phyloP scores from a whole-genome alignment of 2,113 vertebrate species.

The Antechinus stuartii region DNA sequence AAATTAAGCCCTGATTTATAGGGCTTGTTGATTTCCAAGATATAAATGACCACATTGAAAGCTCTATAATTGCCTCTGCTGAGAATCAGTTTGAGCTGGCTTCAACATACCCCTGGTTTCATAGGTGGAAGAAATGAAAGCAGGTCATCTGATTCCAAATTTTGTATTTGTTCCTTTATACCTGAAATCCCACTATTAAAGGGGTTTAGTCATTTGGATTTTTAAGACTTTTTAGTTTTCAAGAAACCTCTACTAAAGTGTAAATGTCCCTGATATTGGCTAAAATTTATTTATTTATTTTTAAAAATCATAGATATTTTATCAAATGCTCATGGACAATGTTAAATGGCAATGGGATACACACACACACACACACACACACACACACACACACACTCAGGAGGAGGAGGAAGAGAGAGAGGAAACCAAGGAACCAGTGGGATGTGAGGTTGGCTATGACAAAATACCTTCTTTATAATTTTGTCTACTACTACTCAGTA shows the following conservation, averaged over 20 bases:
- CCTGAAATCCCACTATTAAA: background rate
- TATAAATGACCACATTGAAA: background rate
- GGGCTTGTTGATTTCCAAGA: background rate
- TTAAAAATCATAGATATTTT: background rate
- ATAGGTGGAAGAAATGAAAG: background rate
- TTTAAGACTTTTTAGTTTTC: background rate
- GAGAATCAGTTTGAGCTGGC: background rate
- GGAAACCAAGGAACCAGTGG: background rate
- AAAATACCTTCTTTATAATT: background rate
- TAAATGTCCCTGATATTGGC: background rate
- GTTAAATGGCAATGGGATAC: background rate
- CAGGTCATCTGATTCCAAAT: background rate
- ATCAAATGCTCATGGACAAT: background rate
- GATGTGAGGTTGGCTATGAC: slow-evolving; percentile 21
- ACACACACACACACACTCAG: no score
- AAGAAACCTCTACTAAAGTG: background rate
- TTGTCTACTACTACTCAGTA: background rate
- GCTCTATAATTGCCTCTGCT: background rate
- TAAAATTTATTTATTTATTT: background rate
- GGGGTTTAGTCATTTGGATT: background rate
- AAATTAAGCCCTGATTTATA: background rate
- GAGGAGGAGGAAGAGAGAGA: background rate
- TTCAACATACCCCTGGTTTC: background rate
- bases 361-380: background rate
- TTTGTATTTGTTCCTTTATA: background rate